These are phyloP conservation scores for Prochilodus magdalenae DNA, from an alignment of 2,113 vertebrate genomes.

Conservation along the genomic window DNA sequence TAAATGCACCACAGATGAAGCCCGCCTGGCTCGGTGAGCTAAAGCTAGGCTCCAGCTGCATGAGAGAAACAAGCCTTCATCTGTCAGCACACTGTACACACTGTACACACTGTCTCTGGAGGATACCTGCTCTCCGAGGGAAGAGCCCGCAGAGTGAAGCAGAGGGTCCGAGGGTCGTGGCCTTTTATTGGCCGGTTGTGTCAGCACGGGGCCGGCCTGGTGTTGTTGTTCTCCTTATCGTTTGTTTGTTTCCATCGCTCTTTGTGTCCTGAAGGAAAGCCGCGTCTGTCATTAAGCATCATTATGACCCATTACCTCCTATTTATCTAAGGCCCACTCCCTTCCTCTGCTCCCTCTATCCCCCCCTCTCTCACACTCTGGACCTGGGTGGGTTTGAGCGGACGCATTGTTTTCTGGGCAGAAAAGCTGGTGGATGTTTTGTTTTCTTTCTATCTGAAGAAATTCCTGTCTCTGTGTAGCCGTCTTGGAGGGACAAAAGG, in stretches of 20 bases:
- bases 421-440: conserved; percentile 2
- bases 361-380: conserved; percentile 61
- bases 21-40: not conserved
- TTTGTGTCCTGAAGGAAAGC: conserved; percentile 73
- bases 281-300: conserved; percentile 79
- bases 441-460: conserved; percentile 48
- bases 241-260: conserved; percentile 75
- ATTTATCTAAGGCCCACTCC: conserved; percentile 80
- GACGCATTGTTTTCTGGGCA: conserved; percentile 66
- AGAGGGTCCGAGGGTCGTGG: not conserved
- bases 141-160: conserved; percentile 14
- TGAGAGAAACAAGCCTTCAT: no score
- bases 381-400: conserved; percentile 38
- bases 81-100: not conserved
- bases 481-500: not conserved
- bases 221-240: conserved; percentile 68
- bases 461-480: conserved; percentile 59
- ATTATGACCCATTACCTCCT: conserved; percentile 81
- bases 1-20: not conserved
- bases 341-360: conserved; percentile 70
- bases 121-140: not conserved
- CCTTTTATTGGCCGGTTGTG: conserved; percentile 56
- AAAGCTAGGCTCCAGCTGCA: no score
- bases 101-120: no score
- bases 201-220: conserved; percentile 56